Conservation (phyloP, 2,113 vertebrate genomes). For the Bos javanicus region DNA sequence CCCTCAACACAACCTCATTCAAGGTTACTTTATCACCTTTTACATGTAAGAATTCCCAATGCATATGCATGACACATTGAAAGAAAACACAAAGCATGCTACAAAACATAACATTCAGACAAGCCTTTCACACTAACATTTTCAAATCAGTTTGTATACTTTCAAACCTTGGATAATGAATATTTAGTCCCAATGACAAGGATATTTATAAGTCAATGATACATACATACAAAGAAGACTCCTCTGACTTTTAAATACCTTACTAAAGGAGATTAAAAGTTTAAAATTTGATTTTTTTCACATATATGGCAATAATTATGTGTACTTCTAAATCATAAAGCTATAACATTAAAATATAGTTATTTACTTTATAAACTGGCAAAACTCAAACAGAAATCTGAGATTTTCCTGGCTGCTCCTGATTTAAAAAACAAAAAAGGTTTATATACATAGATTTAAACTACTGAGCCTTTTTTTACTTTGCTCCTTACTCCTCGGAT, state of each 20-base stretch:
- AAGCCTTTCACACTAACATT: conserved; percentile 77
- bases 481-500: not conserved
- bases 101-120: conserved; percentile 79
- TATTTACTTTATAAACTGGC: not conserved
- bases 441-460: not conserved
- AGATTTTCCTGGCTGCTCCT: not conserved
- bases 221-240: not conserved
- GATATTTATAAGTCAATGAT: not conserved
- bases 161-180: not conserved
- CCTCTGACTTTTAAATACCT: not conserved
- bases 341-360: not conserved
- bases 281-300: not conserved
- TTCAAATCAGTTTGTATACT: conserved; percentile 55
- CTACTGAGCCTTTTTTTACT: not conserved
- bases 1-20: conserved; percentile 5
- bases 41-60: not conserved
- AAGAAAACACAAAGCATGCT: conserved; percentile 75
- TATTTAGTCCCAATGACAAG: not conserved
- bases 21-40: not conserved
- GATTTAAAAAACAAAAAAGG: not conserved
- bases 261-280: not conserved
- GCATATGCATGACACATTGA: conserved; percentile 4
- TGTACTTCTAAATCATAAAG: not conserved
- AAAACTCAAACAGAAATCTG: not conserved
- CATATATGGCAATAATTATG: not conserved